A percentile compares a stretch with the other conserved stretches of the same genome.
phyloP scores from a whole-genome alignment of 2,113 vertebrate species.

The Hippopotamus amphibius region DNA sequence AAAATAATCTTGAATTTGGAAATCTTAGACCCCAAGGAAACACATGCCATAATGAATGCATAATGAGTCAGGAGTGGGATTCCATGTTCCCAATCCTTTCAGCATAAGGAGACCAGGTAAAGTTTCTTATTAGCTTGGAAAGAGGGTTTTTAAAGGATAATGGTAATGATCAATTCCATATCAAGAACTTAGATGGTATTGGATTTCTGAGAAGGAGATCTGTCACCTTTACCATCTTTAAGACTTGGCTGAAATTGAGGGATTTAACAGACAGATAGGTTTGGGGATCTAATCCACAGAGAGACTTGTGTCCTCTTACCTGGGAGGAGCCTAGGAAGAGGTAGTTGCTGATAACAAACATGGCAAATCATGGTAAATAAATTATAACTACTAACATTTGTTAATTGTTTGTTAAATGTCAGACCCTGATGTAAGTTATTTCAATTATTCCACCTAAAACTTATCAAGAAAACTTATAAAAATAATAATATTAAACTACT shows the following conservation, averaged over 20 bases:
- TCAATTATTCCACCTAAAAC: not conserved
- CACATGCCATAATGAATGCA: not conserved
- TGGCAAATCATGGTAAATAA: not conserved
- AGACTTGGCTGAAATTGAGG: not conserved
- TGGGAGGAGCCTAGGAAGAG: not conserved
- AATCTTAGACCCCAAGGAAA: not conserved
- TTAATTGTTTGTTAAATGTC: not conserved
- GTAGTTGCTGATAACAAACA: not conserved
- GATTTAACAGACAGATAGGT: not conserved
- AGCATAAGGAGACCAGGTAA: not conserved
- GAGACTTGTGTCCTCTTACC: not conserved
- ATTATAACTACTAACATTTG: not conserved
- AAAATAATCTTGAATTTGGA: conserved; percentile 20
- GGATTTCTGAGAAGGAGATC: not conserved
- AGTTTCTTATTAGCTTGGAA: not conserved
- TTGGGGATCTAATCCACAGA: not conserved
- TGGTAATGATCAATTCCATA: not conserved
- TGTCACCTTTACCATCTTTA: not conserved
- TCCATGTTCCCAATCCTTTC: not conserved
- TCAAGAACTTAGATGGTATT: not conserved
- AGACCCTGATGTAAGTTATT: not conserved
- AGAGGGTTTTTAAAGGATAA: not conserved
- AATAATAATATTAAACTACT: not conserved
- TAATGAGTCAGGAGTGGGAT: not conserved
- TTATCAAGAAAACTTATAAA: not conserved